phyloP scores from a whole-genome alignment of 2,797 vertebrate species.

The Pangasius djambal region DNA sequence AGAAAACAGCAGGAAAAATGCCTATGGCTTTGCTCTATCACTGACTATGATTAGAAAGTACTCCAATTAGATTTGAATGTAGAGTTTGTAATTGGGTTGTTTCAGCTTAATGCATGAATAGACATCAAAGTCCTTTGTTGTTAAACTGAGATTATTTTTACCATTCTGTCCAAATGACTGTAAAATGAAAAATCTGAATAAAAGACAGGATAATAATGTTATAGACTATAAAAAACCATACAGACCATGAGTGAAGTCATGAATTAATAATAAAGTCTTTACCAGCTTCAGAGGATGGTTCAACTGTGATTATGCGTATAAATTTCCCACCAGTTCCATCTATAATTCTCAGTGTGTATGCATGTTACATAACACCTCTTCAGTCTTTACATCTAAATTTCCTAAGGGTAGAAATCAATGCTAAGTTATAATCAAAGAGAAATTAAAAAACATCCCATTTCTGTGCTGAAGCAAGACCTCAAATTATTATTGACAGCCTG shows the following conservation, averaged over 20 bases:
- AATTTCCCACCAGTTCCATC: neutral
- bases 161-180: neutral
- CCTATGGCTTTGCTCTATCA: neutral
- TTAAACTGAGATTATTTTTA: neutral
- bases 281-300: neutral
- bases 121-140: neutral
- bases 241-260: neutral
- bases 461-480: neutral
- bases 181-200: neutral
- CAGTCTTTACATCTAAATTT: neutral
- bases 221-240: neutral
- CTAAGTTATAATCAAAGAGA: constrained; percentile 16
- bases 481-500: constrained; percentile 40
- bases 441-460: neutral
- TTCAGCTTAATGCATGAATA: neutral
- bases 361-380: constrained; percentile 28
- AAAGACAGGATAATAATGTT: neutral
- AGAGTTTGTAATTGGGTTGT: neutral
- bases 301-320: neutral
- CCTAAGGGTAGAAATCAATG: neutral
- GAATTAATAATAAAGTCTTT: no score
- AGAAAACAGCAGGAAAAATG: neutral
- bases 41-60: constrained; percentile 2
- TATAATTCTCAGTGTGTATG: neutral
- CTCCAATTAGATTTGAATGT: neutral